Evolutionary conservation across 2,888 invertebrate species (phyloP), one percentile per base, ranked within the genome.

Genomic region (Flexamia atlantica): DNA sequence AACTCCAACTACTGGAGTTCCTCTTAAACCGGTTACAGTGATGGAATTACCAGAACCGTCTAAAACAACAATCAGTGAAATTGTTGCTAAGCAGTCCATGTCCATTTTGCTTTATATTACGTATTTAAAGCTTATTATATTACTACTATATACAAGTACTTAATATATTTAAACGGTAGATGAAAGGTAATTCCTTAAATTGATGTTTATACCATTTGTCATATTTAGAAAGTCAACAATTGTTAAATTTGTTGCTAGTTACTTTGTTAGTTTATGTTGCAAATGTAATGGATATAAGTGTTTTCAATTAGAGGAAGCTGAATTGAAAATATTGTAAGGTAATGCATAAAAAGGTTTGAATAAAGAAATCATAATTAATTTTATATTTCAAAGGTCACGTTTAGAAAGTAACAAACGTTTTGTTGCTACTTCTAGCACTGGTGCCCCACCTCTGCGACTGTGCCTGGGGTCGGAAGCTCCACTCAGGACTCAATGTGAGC

Each of bases 61-160:
- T 72, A 64, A 28, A 28, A 72, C 79, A 79, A 79, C 79, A 79
- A 79, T 79, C 32, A 57, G 46, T 36, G 79, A 53, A 50, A 79
- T 79, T 79, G 79, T 79, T 79, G 79, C 79, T 32, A 57, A 17
- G 79, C 79, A 79, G 79, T 79, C 79, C 79, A 53, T 79, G 79
- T 79, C 79, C 79, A 79, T 79, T 79, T 79, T 79, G 79, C 79
- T 79, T 79, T 79, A 79, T 79, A 79, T 79, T 79, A 79, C 57
- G 57, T 79, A 79, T 79, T 79, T 79, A 79, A 79, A 79, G 57
- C 53, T 57, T 76, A 76, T 79, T 79, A 79, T 79, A 53, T 50
- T 79, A 79, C 32, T 79, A 79, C 79, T 79, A 79, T 79, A 79
- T 79, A 79, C 57, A 53, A 79, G 79, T 79, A 79, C 79, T 79